Base-by-base conservation (phyloP, 2,888 invertebrate species). In the Napeogenes inachia region DNA sequence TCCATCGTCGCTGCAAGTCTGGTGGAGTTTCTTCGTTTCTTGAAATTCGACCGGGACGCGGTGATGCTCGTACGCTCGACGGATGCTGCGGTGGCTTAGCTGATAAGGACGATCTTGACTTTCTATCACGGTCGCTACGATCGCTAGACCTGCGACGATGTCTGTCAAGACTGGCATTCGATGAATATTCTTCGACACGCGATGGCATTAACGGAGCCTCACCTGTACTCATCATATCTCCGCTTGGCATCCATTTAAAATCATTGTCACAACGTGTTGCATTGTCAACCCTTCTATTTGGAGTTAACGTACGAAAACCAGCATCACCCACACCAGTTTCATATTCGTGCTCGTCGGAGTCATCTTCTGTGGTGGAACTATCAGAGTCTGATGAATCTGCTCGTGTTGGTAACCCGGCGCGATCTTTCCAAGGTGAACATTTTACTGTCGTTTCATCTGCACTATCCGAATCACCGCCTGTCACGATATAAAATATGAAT, bases 221-320 rank as follows among this genome's bases (percentile, higher is more conserved):
- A 6, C 71, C 76, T 55, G 72, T 69, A 67, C 85, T 84, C 62
- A 81, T 82, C 73, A 84, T 79, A 63, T 81, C 85, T 64, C 75
- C 83, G 13, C 81, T 80, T 8, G 89, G 91, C 81, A 94, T 91
- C 94, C 94, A 94, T 83, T 92, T 93, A 80, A 94, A 94, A 80
- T 93, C 93, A 78, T 92, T 92, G 79, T 93, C 93, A 76, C 94
- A 93, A 65, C 93, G 87, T 12, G 93, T 93, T 55, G 93, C 92
- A 75, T 92, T 91, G 78, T 93, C 93, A 46, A 84, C 71, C 46
- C 85, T 81, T 69, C 79, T 80, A 65, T 76, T 84, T 13, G 90
- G 90, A 35, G 90, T 90, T 67, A 89, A 71, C 21, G 89, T 90
- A 47, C 82, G 83, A 79, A 94, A 94, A 76, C 94, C 93, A 70